These are phyloP conservation scores for Parnassius smintheus DNA, from an alignment of 2,888 invertebrate species.

Conservation along the genomic window DNA sequence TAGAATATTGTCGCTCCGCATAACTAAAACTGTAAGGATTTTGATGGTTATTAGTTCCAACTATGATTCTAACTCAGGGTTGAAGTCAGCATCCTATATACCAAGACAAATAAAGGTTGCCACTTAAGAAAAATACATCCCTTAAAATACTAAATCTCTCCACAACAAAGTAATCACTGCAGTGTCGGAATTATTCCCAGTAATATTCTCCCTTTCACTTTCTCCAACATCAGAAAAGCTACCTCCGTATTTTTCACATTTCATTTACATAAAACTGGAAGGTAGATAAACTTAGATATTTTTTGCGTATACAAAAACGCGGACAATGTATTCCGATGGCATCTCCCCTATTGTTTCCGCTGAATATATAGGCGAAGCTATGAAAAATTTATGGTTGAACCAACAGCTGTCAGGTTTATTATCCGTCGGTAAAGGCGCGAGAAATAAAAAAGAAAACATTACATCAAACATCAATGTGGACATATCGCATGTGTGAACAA, in stretches of 20 bases:
- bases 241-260: not conserved
- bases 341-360: constrained; percentile 33
- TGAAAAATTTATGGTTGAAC: constrained; percentile 36
- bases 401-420: constrained; percentile 37
- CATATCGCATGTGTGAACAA: constrained; percentile 8
- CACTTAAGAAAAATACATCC: too few relatives aligned
- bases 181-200: too few relatives aligned
- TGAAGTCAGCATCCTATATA: too few relatives aligned
- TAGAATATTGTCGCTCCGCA: too few relatives aligned
- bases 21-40: too few relatives aligned
- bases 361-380: constrained; percentile 35
- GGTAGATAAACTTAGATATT: constrained; percentile 14
- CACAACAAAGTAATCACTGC: not conserved
- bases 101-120: too few relatives aligned
- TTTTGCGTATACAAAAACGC: constrained; percentile 12
- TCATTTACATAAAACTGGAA: constrained; percentile 18
- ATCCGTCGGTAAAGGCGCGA: constrained; percentile 31
- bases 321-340: constrained; percentile 29
- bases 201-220: not conserved
- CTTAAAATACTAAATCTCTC: not conserved
- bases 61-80: too few relatives aligned
- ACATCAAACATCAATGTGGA: constrained; percentile 16
- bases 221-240: not conserved
- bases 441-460: constrained; percentile 24
- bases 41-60: too few relatives aligned